Evolutionary conservation across 2,797 vertebrate species (phyloP).

Genomic region (Scyliorhinus canicula): DNA sequence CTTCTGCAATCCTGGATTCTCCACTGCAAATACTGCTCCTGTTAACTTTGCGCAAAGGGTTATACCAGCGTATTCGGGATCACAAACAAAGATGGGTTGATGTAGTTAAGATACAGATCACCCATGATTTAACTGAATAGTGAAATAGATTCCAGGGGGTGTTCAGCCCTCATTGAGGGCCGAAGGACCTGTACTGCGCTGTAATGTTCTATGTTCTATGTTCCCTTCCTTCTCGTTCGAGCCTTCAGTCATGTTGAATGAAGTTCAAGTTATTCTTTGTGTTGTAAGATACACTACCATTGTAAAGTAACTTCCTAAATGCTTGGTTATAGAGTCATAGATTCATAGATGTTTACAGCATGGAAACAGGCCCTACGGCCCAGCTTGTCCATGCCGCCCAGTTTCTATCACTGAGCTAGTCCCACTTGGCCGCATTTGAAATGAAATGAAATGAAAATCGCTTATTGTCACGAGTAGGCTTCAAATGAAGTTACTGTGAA

Average conservation of each 20-base stretch:
- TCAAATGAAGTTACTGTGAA: no score
- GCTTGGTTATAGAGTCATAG: no score
- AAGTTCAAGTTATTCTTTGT: not conserved
- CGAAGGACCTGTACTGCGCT: no score
- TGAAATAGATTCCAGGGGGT: not conserved
- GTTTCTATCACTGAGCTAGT: no score
- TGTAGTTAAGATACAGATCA: not conserved
- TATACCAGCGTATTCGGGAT: not conserved
- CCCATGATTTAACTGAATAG: not conserved
- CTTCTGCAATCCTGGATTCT: not conserved
- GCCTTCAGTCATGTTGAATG: not conserved
- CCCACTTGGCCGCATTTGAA: no score
- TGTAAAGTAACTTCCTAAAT: not conserved
- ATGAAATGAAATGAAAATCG: no score
- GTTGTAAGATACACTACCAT: not conserved
- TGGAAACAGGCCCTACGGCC: no score
- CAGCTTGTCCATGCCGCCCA: no score
- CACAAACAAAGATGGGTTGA: not conserved
- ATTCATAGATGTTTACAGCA: no score
- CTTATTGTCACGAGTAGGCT: no score
- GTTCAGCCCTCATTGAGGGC: not conserved
- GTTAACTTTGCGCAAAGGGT: not conserved
- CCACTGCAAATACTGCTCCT: not conserved
- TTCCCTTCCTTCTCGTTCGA: not conserved
- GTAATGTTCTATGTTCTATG: no score